phyloP scores from a whole-genome alignment of 2,888 invertebrate genomes.

The Apotomis capreana region DNA sequence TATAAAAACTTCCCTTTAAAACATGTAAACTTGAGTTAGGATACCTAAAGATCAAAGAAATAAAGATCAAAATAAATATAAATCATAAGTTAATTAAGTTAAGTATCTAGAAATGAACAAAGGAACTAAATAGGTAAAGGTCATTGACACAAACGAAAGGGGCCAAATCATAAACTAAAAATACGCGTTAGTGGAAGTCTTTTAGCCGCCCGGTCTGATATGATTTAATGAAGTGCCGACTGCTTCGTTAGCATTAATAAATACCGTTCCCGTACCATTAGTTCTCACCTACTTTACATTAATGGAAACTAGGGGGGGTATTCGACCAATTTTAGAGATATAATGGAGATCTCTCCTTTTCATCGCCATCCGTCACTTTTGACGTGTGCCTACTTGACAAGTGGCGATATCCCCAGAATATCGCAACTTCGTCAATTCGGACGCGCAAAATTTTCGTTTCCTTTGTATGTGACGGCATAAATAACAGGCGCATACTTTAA shows the following conservation, averaged over 20 bases:
- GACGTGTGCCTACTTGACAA: too few species aligned
- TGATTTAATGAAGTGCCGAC: conserved; percentile 77
- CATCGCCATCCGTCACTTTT: too few species aligned
- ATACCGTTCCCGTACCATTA: conserved; percentile 61
- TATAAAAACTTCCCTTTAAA: too few species aligned
- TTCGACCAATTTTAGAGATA: too few species aligned
- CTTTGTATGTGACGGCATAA: too few species aligned
- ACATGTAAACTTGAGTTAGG: too few species aligned
- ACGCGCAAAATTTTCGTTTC: too few species aligned
- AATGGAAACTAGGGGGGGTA: conserved; percentile 32
- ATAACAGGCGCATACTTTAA: too few species aligned
- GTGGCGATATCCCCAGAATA: too few species aligned
- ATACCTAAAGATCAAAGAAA: not conserved
- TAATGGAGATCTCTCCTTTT: too few species aligned
- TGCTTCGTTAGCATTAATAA: conserved; percentile 79
- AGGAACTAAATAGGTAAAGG: conserved; percentile 14
- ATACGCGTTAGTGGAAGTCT: conserved; percentile 67
- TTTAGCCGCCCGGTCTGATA: conserved; percentile 78
- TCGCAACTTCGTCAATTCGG: too few species aligned
- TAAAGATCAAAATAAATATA: not conserved
- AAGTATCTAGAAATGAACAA: not conserved
- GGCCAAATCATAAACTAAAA: conserved; percentile 54
- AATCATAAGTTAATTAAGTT: not conserved
- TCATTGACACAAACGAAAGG: conserved; percentile 19
- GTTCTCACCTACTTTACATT: conserved; percentile 5